Conservation (phyloP, 53 echinoderm and acorn worm genomes). For the Hippasteria phrygiana region DNA sequence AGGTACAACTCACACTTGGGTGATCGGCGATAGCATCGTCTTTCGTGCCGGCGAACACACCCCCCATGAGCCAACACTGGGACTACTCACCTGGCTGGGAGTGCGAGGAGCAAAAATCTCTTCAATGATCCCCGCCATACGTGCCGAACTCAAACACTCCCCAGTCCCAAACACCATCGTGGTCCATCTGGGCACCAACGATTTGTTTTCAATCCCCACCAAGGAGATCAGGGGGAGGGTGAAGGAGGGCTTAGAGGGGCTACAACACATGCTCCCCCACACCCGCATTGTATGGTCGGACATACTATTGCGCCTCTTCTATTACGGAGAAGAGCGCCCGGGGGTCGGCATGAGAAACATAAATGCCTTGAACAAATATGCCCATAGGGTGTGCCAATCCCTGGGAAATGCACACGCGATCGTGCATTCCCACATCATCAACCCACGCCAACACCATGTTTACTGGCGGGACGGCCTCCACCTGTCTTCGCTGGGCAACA, state of each 20-base stretch:
- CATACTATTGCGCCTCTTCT: too few relatives aligned
- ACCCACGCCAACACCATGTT: not conserved
- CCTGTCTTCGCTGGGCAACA: not conserved
- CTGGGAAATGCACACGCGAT: not conserved
- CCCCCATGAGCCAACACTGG: not conserved
- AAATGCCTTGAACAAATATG: not conserved
- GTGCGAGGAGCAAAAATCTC: not conserved
- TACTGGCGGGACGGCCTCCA: constrained; percentile 5
- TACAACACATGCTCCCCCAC: not conserved
- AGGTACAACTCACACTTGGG: constrained; percentile 8
- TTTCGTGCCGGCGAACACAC: not conserved
- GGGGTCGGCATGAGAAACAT: not conserved
- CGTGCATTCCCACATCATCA: not conserved
- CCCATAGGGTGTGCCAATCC: not conserved
- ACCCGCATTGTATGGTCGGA: not conserved
- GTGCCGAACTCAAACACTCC: not conserved
- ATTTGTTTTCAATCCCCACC: not conserved
- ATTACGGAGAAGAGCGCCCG: too few relatives aligned
- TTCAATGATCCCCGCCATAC: not conserved
- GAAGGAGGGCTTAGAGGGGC: constrained; percentile 5
- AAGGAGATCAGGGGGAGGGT: not conserved
- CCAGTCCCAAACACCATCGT: not conserved
- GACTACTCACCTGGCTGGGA: not conserved
- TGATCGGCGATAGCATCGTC: constrained; percentile 1
- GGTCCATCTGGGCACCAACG: not conserved